A percentile compares a stretch with the other conserved stretches of the same genome.
phyloP scores from a whole-genome alignment of 2,888 invertebrate genomes.

The Ctena decussata region DNA sequence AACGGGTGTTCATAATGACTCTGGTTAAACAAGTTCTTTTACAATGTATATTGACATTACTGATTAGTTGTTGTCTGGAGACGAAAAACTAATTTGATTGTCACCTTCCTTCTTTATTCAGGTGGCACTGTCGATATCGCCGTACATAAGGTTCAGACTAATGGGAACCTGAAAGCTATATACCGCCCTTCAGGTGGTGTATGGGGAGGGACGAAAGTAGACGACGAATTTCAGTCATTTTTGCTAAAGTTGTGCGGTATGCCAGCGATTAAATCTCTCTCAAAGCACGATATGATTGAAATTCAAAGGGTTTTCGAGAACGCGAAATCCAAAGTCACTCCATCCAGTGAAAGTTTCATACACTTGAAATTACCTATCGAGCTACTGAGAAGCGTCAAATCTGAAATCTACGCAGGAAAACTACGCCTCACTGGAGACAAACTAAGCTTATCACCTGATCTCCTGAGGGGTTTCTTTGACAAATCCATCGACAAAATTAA shows the following conservation, averaged over 20 bases:
- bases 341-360: background rate
- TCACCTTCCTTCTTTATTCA: too few relatives aligned
- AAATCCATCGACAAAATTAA: background rate
- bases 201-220: slow-evolving; percentile 4
- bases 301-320: background rate
- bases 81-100: too few relatives aligned
- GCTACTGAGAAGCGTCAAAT: background rate
- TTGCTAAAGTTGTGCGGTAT: background rate
- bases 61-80: too few relatives aligned
- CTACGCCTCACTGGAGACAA: background rate
- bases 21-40: too few relatives aligned
- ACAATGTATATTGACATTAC: too few relatives aligned
- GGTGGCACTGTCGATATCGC: background rate
- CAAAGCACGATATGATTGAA: background rate
- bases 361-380: background rate
- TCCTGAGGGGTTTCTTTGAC: background rate
- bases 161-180: background rate
- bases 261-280: background rate
- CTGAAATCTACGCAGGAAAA: background rate
- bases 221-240: background rate
- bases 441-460: background rate
- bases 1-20: too few relatives aligned
- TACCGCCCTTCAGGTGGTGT: background rate
- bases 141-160: background rate
- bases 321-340: background rate